phyloP scores from a whole-genome alignment of 1,140 invertebrate species.

The Aphaenogaster ashmeadi region DNA sequence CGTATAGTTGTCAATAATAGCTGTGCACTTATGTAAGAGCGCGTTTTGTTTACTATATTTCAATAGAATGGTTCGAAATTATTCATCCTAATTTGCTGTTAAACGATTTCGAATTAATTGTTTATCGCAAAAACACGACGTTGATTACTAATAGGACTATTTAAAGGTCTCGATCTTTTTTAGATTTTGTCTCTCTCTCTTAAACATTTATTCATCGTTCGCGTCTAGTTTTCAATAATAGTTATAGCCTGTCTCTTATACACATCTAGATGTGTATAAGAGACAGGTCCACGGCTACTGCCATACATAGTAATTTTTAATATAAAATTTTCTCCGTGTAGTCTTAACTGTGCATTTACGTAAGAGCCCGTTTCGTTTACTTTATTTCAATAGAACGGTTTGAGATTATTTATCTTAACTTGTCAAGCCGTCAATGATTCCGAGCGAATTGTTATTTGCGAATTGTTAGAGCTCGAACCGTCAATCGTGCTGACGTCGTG shows the following conservation, averaged over 20 bases:
- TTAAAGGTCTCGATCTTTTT: background rate
- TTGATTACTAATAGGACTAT: too few relatives aligned
- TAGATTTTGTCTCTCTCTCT: too few relatives aligned
- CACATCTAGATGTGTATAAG: too few relatives aligned
- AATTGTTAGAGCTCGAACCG: conserved; percentile 62
- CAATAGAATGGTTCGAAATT: background rate
- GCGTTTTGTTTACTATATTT: background rate
- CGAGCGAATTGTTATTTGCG: conserved; percentile 75
- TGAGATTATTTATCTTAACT: background rate
- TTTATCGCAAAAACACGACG: conserved; percentile 8
- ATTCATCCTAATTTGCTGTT: background rate
- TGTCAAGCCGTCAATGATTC: conserved; percentile 60
- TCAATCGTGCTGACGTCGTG: conserved; percentile 78
- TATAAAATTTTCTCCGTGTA: too few relatives aligned
- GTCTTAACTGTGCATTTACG: background rate
- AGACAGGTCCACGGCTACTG: too few relatives aligned
- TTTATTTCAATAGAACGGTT: background rate
- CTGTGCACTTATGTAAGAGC: background rate
- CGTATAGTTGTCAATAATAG: background rate
- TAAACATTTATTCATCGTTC: background rate
- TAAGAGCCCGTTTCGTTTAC: background rate
- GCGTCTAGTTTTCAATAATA: too few relatives aligned
- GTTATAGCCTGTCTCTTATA: too few relatives aligned
- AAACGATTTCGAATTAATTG: conserved; percentile 69
- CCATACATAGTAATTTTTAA: too few relatives aligned